Evolutionary conservation across 2,113 vertebrate genomes (phyloP), one percentile per base, ranked within the genome.

Genomic region (Istiophorus platypterus): DNA sequence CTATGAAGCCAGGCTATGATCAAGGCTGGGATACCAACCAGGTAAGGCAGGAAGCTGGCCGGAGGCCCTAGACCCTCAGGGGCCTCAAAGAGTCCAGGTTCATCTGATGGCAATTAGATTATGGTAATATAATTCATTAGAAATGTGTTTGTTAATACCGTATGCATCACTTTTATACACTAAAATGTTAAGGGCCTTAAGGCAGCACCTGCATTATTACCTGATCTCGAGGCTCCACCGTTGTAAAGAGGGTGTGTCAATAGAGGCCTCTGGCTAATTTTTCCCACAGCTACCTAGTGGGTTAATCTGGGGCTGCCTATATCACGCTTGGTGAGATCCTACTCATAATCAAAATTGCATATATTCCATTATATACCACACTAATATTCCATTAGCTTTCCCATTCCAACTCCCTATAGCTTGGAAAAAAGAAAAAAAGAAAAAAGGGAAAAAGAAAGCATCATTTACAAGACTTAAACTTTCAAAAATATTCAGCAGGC

Each of bases 311-410:
- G 22, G 42, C 20, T 42, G 29, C 20, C 7, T 41, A 7, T 41
- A 45, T 56, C 51, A 22, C 6, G 4, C 22, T n/a, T 22, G 27
- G 45, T 17, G 22, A 65, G 24, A 29, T 27, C 42, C 17, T 12
- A 3, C 9, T 79, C 17, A 41, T 76, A 37, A 80, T 72, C 64
- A 59, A 7, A 63, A 37, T 15, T 34, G 66, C 45, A 47, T 76
- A 18, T 27, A 27, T 58, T 51, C n/a, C 37, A 75, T 76, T 74
- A 81, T 47, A 81, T 52, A 29, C 51, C 1, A 29, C 0, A 17
- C 22, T 26, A n/a, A 20, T 26, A 11, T n/a, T 41, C 59, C 52
- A 27, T 26, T 7, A 29, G 47, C 45, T 59, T 15, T 22, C 24
- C 3, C n/a, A 24, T 9, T 4, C n/a, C n/a, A 20, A 29, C 1